Conservation (phyloP, 2,113 vertebrate species). For the Brevimyrus niger region DNA sequence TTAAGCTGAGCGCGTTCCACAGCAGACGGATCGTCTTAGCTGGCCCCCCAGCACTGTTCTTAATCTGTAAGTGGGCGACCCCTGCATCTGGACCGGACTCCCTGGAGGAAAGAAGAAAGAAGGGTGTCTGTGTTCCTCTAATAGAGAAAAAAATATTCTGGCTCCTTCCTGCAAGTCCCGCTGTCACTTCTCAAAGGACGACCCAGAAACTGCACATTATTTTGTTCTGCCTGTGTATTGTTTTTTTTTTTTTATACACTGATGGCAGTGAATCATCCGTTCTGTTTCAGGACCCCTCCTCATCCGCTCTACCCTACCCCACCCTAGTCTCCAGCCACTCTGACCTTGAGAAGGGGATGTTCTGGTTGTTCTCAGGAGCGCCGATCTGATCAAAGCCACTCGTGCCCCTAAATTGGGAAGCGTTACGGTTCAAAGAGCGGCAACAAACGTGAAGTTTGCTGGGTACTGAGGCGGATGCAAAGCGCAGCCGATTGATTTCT, state of each 20-base stretch:
- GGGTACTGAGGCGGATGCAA: neutral
- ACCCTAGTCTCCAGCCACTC: neutral
- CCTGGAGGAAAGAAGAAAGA: neutral
- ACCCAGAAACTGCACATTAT: neutral
- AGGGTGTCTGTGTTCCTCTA: neutral
- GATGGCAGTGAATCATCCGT: neutral
- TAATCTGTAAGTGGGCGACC: neutral
- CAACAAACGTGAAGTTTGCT: neutral
- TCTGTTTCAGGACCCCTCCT: neutral
- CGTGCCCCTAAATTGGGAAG: neutral
- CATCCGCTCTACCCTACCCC: no score
- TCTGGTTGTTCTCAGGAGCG: neutral
- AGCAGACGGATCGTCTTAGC: neutral
- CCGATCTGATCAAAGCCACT: neutral
- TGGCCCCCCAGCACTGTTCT: neutral
- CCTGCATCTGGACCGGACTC: neutral
- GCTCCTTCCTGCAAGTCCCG: neutral
- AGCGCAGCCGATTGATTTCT: neutral
- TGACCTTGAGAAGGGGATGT: neutral
- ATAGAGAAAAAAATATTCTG: conserved; percentile 10
- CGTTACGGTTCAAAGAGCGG: neutral
- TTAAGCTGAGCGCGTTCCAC: conserved; percentile 24
- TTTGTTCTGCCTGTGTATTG: neutral
- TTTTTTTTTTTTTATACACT: neutral
- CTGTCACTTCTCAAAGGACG: neutral